Percentiles rank a stretch among this genome's conserved stretches.
phyloP scores from a whole-genome alignment of 1,140 invertebrate genomes.

The Drosophila pandora region DNA sequence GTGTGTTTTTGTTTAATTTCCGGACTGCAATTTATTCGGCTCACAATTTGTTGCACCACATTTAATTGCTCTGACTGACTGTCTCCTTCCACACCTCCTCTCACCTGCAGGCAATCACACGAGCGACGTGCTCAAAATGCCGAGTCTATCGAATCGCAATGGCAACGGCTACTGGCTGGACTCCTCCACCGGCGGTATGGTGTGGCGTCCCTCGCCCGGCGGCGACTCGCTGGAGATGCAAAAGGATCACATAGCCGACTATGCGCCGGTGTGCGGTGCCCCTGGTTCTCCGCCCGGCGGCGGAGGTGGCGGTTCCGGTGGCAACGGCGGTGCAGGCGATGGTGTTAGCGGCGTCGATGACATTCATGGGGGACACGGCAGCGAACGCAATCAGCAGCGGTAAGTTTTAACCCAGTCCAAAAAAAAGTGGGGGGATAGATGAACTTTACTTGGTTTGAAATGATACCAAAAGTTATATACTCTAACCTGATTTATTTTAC shows the following conservation, averaged over 20 bases:
- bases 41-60: constrained; percentile 76
- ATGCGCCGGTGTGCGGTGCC: constrained; percentile 80
- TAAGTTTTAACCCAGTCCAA: constrained; percentile 61
- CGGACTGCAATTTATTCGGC: constrained; percentile 71
- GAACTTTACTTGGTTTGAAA: not conserved
- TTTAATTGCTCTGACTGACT: constrained; percentile 74
- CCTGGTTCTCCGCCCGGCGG: constrained; percentile 32
- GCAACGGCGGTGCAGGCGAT: constrained; percentile 31
- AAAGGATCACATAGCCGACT: constrained; percentile 84
- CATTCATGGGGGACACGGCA: constrained; percentile 76
- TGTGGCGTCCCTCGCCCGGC: constrained; percentile 80
- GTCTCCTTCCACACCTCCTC: not conserved
- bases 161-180: constrained; percentile 83
- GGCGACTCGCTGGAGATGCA: constrained; percentile 81
- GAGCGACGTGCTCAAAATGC: constrained; percentile 83
- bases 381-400: constrained; percentile 82
- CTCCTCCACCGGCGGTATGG: constrained; percentile 82
- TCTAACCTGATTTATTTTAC: not conserved
- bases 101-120: constrained; percentile 79
- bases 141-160: constrained; percentile 81
- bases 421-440: not conserved
- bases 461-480: constrained; percentile 4
- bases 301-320: constrained; percentile 44
- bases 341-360: constrained; percentile 60
- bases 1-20: constrained; percentile 71